A percentile compares a stretch with the other conserved stretches of the same genome.
Evolutionary conservation across 2,113 vertebrate species (phyloP).

Genomic region (Tetrao urogallus): DNA sequence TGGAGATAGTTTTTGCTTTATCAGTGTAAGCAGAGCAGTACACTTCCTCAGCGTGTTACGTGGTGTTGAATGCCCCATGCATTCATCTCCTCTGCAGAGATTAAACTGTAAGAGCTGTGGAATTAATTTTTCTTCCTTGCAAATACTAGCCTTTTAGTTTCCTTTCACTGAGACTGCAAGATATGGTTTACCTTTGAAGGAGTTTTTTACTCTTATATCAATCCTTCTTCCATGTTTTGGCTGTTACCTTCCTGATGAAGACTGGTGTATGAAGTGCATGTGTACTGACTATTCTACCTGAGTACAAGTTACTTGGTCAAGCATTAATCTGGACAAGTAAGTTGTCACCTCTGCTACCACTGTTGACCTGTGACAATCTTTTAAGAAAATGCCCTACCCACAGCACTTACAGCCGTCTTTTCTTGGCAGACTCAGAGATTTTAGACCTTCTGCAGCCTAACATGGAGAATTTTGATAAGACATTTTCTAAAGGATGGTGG

Average conservation of each 20-base stretch:
- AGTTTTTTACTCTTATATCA: not conserved
- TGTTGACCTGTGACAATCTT: not conserved
- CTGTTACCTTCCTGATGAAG: not conserved
- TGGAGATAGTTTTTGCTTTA: not conserved
- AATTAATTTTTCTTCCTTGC: not conserved
- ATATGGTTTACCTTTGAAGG: not conserved
- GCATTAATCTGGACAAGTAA: not conserved
- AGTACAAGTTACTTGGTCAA: not conserved
- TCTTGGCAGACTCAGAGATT: not conserved
- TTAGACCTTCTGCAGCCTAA: not conserved
- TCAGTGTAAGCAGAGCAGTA: not conserved
- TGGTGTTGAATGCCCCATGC: rapidly evolving
- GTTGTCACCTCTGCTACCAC: not conserved
- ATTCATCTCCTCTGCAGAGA: not conserved
- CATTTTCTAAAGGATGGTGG: not conserved
- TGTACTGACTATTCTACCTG: not conserved
- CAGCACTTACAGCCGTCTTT: not conserved
- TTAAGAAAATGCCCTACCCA: not conserved
- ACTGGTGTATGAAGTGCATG: not conserved
- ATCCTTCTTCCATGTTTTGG: not conserved
- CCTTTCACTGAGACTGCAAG: not conserved
- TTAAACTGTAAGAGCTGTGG: not conserved
- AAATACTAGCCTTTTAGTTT: not conserved
- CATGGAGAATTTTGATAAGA: not conserved
- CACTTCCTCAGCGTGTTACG: not conserved